phyloP scores from a whole-genome alignment of 1,140 invertebrate species.

The Scaptomyza montana region DNA sequence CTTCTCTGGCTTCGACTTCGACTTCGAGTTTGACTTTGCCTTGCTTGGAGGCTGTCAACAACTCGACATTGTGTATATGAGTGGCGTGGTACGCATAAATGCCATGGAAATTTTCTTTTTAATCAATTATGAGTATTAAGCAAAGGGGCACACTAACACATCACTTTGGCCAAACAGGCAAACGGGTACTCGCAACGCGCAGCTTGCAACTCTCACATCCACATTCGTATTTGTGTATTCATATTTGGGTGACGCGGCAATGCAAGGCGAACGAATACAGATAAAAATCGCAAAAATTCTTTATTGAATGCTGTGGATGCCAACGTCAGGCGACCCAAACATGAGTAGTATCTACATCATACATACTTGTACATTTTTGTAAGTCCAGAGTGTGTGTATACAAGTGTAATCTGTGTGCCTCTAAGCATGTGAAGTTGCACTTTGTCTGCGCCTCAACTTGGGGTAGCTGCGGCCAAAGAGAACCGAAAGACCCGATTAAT shows the following conservation, averaged over 20 bases:
- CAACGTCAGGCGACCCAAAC: slow-evolving; percentile 52
- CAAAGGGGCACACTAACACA: slow-evolving; percentile 56
- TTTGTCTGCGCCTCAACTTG: slow-evolving; percentile 67
- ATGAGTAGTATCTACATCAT: slow-evolving; percentile 18
- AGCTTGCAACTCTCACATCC: slow-evolving; percentile 3
- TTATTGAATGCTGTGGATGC: slow-evolving; percentile 81
- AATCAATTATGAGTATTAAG: slow-evolving; percentile 83
- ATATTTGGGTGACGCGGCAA: slow-evolving; percentile 41
- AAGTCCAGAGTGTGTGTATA: slow-evolving; percentile 38
- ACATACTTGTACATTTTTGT: slow-evolving; percentile 1
- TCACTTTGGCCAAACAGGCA: slow-evolving; percentile 10
- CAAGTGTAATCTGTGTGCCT: slow-evolving; percentile 61
- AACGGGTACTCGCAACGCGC: no score
- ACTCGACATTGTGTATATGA: slow-evolving; percentile 78
- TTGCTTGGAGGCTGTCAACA: slow-evolving; percentile 66
- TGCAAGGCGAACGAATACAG: slow-evolving; percentile 31
- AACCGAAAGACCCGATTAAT: neutral
- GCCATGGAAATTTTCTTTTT: slow-evolving; percentile 83
- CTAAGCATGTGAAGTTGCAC: slow-evolving; percentile 74
- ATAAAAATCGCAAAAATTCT: slow-evolving; percentile 82
- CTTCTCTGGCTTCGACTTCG: neutral
- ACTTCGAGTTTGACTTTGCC: no score
- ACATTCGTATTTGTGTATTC: neutral
- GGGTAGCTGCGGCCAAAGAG: slow-evolving; percentile 48
- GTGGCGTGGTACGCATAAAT: slow-evolving; percentile 80